Evolutionary conservation across 2,888 invertebrate genomes (phyloP), one percentile per base, ranked within the genome.

Genomic region (Nemoura dubitans): DNA sequence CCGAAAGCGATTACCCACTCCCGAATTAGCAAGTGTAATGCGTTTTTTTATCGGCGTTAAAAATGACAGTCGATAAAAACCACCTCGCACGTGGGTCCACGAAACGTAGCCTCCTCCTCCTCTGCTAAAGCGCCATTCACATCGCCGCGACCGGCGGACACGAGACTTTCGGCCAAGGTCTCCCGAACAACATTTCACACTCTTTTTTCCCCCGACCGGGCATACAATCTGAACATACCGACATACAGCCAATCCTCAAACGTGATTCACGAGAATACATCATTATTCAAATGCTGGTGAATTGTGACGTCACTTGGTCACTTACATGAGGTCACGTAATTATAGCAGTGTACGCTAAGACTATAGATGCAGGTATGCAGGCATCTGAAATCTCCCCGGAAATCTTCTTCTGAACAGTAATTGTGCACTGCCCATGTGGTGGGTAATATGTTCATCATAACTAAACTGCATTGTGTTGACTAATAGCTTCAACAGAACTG

Each of bases 291-390:
- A 59, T 59, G 59, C 21, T 21, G 1, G 59, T 21, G 59, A 59
- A 2, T 21, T 21, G 59, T 59, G 59, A 59, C 59, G 59, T 59
- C 59, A 59, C 59, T 59, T 59, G 59, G 59, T 59, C 59, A 59
- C 14, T 59, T 59, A 59, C n/a, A n/a, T 59, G 59, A 59, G 59
- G 59, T 59, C 59, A 59, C 21, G 59, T 59, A 59, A 59, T 59
- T 59, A 21, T 21, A 59, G 59, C 59, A 21, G 59, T 59, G 21
- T 1, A 59, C 59, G 16, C 21, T 16, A 59, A 59, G 59, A 59
- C 59, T 59, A 59, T n/a, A n/a, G n/a, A n/a, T 59, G 59, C 59
- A 59, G 59, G 59, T 59, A 59, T 59, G 59, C 59, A 59, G 59
- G 59, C 21, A 1, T 10, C 59, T 7, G 59, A 10, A 59, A 59